Evolutionary conservation across 2,113 vertebrate species (phyloP).

Genomic region (Zapornia atra): DNA sequence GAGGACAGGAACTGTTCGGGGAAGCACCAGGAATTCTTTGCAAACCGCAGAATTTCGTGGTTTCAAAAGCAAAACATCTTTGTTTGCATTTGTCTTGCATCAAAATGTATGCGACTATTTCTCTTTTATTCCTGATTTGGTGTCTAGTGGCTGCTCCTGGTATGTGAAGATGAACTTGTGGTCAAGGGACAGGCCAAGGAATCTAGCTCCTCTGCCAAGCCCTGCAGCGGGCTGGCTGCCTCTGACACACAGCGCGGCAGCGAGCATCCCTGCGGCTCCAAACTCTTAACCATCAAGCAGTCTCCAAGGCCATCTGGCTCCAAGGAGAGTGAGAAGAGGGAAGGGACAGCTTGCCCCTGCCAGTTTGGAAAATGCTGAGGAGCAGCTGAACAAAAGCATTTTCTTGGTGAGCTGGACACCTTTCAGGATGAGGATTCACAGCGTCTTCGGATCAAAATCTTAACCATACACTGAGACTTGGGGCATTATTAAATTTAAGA

Average conservation of each 20-base stretch:
- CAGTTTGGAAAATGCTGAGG: not conserved
- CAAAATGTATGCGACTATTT: not conserved
- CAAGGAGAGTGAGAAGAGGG: not conserved
- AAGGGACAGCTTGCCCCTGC: not conserved
- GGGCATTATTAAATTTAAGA: not conserved
- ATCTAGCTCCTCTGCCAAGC: conserved; percentile 1
- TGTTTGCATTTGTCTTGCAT: not conserved
- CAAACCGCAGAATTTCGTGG: not conserved
- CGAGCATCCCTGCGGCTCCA: fast-evolving
- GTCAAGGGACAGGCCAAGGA: conserved; percentile 15
- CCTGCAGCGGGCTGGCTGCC: not conserved
- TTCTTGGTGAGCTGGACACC: not conserved
- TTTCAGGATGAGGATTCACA: not conserved
- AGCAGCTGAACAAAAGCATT: fast-evolving
- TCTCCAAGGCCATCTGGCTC: not conserved
- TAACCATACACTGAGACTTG: not conserved
- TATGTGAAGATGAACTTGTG: not conserved
- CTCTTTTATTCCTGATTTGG: not conserved
- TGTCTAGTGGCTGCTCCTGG: not conserved
- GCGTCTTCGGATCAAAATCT: not conserved
- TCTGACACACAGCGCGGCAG: not conserved
- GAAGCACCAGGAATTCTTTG: not conserved
- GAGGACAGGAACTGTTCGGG: not conserved
- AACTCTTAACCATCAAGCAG: not conserved
- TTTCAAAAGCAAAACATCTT: conserved; percentile 1